Base-by-base conservation (phyloP, 2,888 invertebrate genomes). In the Prenolepis imparis region DNA sequence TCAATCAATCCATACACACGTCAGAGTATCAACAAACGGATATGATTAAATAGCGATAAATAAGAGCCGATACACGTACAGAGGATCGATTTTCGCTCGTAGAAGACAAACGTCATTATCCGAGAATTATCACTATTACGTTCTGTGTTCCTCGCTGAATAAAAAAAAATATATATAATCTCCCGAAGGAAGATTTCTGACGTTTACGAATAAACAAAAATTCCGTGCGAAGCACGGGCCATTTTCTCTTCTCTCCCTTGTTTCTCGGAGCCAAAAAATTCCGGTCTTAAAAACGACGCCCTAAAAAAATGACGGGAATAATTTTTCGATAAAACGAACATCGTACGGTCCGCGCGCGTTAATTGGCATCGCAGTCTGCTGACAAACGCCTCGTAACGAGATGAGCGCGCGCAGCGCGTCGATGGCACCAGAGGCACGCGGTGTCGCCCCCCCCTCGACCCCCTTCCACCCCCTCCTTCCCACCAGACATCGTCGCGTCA, bases 281-380 rank as follows among this genome's bases (percentile, higher is more conserved):
- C n/a, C 3, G n/a, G 15, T 48, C 12, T 57, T 36, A 55, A 52
- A 52, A 70, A 55, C 9, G 4, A 36, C 39, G 2, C 15, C 11
- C 24, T 70, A 4, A 39, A 52, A 39, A 52, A 52, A n/a, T n/a
- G n/a, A 24, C 12, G 18, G n/a, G 11, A 73, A 59, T 39, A 59
- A 59, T 32, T 41, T 41, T 44, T 59, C 59, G n/a, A 55, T 55
- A 44, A 48, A 61, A 36, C 59, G n/a, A 11, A 48, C 52, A 32
- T 32, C 36, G 52, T n/a, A n/a, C n/a, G n/a, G n/a, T n/a, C n/a
- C n/a, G n/a, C 61, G 64, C 80, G 32, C 48, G 64, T 75, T 87
- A 88, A 88, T 87, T 88, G 87, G 82, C 63, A 61, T 72, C 81
- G 83, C 87, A 87, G 52, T 66, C 83, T 55, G 59, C 24, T 61